Base-by-base conservation (phyloP, 1,140 invertebrate species). In the Penaeus indicus region DNA sequence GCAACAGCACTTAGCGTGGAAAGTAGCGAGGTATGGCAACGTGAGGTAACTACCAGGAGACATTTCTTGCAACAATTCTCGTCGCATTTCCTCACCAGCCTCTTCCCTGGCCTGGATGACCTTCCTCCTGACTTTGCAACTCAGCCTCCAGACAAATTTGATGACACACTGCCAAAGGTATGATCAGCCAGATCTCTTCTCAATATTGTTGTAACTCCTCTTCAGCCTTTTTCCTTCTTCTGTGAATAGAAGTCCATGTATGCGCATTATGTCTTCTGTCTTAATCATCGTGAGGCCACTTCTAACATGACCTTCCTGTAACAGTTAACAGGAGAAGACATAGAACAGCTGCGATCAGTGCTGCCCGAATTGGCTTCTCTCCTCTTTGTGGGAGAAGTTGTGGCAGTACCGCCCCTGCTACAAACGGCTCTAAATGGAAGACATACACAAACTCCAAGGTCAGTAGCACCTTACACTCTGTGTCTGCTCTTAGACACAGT, bases 31-130 rank as follows among this genome's bases (percentile, higher is more conserved):
- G 86, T 88, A n/a, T 88, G 86, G 86, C 42, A 83, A 32, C 27
- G 42, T 25, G 86, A 88, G 61, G 72, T 88, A 21, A 54, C 32
- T 25, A 64, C 72, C 18, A 54, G 86, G 22, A n/a, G 72, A 78
- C 25, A 95, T 3, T 98, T 98, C 92, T 95, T 95, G 86, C 91
- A 92, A 0, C 94, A 95, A 90, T 96, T 97, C 92, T 96, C 97
- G 21, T 96, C 96, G 0, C 97, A 99, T 92, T 99, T 99, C 92
- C 92, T 99, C 2, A 95, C 95, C 85, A 94, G 94, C 25, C 92
- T 99, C 42, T 99, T 99, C 92, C 96, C 96, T 5, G 98, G 98
- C 0, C 95, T 98, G 93, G 95, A 96, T 78, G 97, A 98, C 91
- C 93, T 95, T 62, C 97, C 97, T 10, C 96, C 97, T 1, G 92